A percentile compares a stretch with the other conserved stretches of the same genome.
phyloP scores from a whole-genome alignment of 2,888 invertebrate species.

The Palloptera scutellata region DNA sequence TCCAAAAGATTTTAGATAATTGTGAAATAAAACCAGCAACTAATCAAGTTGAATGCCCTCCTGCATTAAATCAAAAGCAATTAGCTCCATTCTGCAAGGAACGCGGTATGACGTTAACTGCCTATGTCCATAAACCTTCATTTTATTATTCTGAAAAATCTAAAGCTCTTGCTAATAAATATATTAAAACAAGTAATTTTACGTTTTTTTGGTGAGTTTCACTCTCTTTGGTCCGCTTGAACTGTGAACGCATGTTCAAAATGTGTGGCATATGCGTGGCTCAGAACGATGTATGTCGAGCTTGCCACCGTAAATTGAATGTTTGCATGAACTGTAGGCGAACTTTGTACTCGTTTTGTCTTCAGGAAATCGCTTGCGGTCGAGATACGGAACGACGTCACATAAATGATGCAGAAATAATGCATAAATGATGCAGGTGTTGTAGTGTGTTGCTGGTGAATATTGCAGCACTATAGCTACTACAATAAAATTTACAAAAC shows the following conservation, averaged over 20 bases:
- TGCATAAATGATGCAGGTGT: no score
- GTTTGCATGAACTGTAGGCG: slow-evolving; percentile 57
- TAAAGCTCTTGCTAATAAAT: slow-evolving; percentile 68
- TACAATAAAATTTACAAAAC: no score
- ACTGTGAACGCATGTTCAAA: slow-evolving; percentile 56
- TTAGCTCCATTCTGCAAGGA: slow-evolving; percentile 74
- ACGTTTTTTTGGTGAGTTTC: slow-evolving; percentile 70
- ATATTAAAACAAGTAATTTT: slow-evolving; percentile 73
- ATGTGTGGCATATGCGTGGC: slow-evolving; percentile 53
- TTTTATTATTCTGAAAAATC: slow-evolving; percentile 67
- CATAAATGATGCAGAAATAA: slow-evolving; percentile 48
- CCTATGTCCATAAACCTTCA: slow-evolving; percentile 71
- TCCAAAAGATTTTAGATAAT: slow-evolving; percentile 72
- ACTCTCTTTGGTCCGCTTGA: slow-evolving; percentile 54
- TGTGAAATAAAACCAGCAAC: slow-evolving; percentile 74
- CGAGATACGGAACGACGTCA: slow-evolving; percentile 49
- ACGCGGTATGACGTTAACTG: slow-evolving; percentile 72
- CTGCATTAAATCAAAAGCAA: slow-evolving; percentile 76
- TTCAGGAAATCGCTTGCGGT: slow-evolving; percentile 55
- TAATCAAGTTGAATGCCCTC: slow-evolving; percentile 69
- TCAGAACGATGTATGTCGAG: slow-evolving; percentile 52
- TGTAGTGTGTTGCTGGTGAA: no score
- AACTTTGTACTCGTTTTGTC: slow-evolving; percentile 56
- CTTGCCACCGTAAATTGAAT: slow-evolving; percentile 57
- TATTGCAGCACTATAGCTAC: no score